Conservation (phyloP, 2,113 vertebrate genomes). For the Phylloscopus trochilus region DNA sequence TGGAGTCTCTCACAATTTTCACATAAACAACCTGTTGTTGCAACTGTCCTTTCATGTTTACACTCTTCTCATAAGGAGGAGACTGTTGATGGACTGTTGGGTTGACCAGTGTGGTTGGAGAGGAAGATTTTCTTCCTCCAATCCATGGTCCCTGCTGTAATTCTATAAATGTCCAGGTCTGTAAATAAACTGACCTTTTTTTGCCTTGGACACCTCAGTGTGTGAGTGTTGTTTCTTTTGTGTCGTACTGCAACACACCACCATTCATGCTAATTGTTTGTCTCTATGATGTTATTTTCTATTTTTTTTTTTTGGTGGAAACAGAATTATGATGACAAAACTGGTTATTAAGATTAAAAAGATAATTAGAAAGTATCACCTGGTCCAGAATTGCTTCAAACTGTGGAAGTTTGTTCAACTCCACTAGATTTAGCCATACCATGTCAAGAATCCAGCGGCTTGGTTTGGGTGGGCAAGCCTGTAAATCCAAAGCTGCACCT, state of each 20-base stretch:
- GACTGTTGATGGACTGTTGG: no score
- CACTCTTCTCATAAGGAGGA: no score
- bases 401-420: slow-evolving; percentile 75
- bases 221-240: no score
- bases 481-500: slow-evolving; percentile 78
- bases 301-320: neutral
- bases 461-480: slow-evolving; percentile 75
- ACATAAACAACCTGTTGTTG: no score
- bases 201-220: no score
- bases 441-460: slow-evolving; percentile 78
- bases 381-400: slow-evolving; percentile 77
- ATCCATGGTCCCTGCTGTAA: no score
- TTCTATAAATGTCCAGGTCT: no score
- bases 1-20: no score
- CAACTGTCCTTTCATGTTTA: no score
- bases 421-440: slow-evolving; percentile 78
- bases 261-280: neutral
- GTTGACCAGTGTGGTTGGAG: no score
- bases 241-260: neutral
- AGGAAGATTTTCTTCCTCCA: no score
- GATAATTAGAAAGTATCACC: slow-evolving; percentile 44
- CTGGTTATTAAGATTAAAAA: neutral
- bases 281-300: neutral
- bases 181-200: no score
- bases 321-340: neutral